Evolutionary conservation across 2,113 vertebrate species (phyloP), one percentile per base, ranked within the genome.

Genomic region (Pterocles burchelli): DNA sequence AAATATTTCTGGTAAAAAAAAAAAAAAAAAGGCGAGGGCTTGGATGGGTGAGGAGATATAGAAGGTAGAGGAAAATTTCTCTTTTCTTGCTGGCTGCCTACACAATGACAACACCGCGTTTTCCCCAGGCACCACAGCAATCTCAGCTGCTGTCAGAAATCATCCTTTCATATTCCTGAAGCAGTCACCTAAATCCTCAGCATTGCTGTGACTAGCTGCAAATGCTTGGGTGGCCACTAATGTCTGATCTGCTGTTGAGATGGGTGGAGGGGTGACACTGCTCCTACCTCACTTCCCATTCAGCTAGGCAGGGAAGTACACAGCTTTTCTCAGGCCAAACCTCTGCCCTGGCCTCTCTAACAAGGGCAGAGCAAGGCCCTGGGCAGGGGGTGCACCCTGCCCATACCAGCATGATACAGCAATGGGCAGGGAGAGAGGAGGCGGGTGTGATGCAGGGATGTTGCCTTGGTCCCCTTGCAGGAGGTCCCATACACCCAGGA

Each of bases 81-180:
- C 5, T 16, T 45, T 90, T 26, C 25, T 70, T 33, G n/a, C 71
- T 68, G 63, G 4, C 62, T 93, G 59, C 36, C 22, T 85, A 31
- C 5, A 4, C 57, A 49, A 48, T 33, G 36, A 82, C 59, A 93
- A 24, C 31, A 48, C 33, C 1, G 1, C 2, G 0, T 67, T 95
- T 65, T 90, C 93, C 80, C 91, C 52, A 75, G 76, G 77, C 84
- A 91, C 58, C 45, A 10, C 67, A 78, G 93, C 17, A 46, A 52
- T 61, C 75, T 90, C 31, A 0, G n/a, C 91, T 90, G 92, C 77
- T 85, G 81, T 89, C 93, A 96, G 63, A 92, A 97, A 91, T 66
- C 49, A 84, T 59, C 90, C 45, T 76, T 52, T 55, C 52, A 13
- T 28, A 54, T 45, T n/a, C 63, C 66, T 29, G 81, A 68, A 93